phyloP scores from a whole-genome alignment of 1,140 invertebrate species.

The Macrocentrus cingulum region DNA sequence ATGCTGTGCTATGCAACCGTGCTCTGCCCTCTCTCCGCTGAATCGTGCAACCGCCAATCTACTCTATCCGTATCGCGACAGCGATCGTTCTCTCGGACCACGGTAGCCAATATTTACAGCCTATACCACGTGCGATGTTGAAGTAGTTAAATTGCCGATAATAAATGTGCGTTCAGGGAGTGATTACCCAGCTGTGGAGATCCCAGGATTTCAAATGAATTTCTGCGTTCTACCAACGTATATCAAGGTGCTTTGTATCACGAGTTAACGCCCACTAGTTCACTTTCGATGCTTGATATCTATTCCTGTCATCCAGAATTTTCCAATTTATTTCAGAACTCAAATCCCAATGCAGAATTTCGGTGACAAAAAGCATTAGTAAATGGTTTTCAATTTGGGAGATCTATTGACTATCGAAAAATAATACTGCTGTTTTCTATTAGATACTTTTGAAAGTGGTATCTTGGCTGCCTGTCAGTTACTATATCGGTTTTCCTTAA shows the following conservation, averaged over 20 bases:
- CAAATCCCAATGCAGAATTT: too few species aligned
- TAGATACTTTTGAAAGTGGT: too few species aligned
- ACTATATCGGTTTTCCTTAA: too few species aligned
- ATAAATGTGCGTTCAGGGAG: conserved; percentile 49
- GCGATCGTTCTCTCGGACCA: conserved; percentile 47
- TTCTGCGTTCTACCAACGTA: conserved; percentile 1
- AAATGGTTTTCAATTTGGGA: too few species aligned
- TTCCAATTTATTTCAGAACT: too few species aligned
- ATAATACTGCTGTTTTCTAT: too few species aligned
- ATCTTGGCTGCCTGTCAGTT: too few species aligned
- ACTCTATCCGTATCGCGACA: conserved; percentile 53
- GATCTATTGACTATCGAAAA: too few species aligned
- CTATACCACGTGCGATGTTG: conserved; percentile 41
- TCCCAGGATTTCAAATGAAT: conserved; percentile 2
- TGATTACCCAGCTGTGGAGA: conserved; percentile 33
- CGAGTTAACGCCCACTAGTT: conserved; percentile 11
- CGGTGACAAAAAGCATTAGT: too few species aligned
- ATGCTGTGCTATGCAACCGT: conserved; percentile 19
- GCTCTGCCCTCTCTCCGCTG: conserved; percentile 32
- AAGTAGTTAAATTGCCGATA: conserved; percentile 55
- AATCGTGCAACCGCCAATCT: conserved; percentile 48
- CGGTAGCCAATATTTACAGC: conserved; percentile 50
- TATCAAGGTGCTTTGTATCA: neutral
- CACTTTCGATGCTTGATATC: conserved; percentile 20
- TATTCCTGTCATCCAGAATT: conserved; percentile 1